phyloP scores from a whole-genome alignment of 1,140 invertebrate genomes.

The Anagrus nilaparvatae region DNA sequence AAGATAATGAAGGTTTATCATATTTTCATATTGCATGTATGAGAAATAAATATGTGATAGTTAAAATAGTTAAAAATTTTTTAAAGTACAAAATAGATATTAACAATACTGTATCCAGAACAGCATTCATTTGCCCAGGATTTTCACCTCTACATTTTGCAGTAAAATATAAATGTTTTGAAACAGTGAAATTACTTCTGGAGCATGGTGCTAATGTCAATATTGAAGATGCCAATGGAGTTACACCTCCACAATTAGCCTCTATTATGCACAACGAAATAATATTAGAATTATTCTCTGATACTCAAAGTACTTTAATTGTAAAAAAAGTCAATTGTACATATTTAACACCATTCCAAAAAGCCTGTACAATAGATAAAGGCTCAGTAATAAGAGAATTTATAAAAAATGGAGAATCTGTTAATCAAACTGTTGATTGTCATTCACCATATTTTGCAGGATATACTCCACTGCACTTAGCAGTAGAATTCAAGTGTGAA shows the following conservation, averaged over 20 bases:
- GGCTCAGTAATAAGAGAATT: conserved; percentile 3
- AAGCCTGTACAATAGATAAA: conserved; percentile 11
- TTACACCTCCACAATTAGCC: conserved; percentile 7
- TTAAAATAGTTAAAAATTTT: background rate
- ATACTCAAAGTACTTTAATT: background rate
- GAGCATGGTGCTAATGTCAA: background rate
- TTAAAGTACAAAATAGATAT: conserved; percentile 7
- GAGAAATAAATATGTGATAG: conserved; percentile 7
- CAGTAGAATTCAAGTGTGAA: too few species aligned
- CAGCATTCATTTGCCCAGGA: conserved; percentile 3
- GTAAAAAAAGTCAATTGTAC: conserved; percentile 1
- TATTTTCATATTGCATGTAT: conserved; percentile 13
- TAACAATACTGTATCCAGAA: conserved; percentile 1
- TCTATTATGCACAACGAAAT: background rate
- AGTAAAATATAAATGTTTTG: conserved; percentile 2
- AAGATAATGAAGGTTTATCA: conserved; percentile 4
- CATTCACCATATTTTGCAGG: conserved; percentile 1
- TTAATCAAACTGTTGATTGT: conserved; percentile 4
- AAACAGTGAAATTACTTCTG: conserved; percentile 7
- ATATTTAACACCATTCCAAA: conserved; percentile 9
- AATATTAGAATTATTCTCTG: conserved; percentile 4
- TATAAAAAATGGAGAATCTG: background rate
- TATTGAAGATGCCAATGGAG: conserved; percentile 4
- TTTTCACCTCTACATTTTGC: conserved; percentile 15
- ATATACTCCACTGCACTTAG: conserved; percentile 12